phyloP scores from a whole-genome alignment of 2,888 invertebrate species.

The Colletes collaris region DNA sequence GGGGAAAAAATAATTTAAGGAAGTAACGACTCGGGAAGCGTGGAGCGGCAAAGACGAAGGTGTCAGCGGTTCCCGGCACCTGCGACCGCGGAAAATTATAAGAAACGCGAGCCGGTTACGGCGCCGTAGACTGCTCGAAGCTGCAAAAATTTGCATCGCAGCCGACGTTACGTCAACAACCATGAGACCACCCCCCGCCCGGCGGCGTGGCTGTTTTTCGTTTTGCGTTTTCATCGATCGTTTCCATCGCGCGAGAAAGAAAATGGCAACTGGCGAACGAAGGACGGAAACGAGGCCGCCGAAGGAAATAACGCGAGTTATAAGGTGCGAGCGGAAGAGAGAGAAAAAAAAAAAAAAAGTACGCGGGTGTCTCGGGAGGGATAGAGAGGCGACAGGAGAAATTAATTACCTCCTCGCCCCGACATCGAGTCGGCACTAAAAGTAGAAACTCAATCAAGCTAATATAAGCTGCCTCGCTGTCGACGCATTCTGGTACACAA shows the following conservation, averaged over 20 bases:
- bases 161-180: constrained; percentile 19
- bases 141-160: constrained; percentile 16
- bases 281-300: background rate
- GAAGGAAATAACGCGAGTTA: constrained; percentile 30
- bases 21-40: background rate
- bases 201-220: background rate
- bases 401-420: constrained; percentile 51
- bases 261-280: background rate
- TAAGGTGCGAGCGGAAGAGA: constrained; percentile 1
- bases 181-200: background rate
- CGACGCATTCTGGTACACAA: constrained; percentile 16
- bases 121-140: background rate
- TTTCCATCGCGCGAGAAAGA: background rate
- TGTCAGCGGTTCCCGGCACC: constrained; percentile 8
- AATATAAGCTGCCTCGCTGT: constrained; percentile 29
- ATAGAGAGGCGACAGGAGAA: constrained; percentile 18
- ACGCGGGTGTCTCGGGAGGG: background rate
- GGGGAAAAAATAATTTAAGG: background rate
- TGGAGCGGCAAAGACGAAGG: background rate
- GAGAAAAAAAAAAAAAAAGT: constrained; percentile 8
- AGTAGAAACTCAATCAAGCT: constrained; percentile 52
- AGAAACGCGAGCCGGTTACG: background rate
- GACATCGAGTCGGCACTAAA: constrained; percentile 27
- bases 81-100: constrained; percentile 7
- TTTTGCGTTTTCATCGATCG: constrained; percentile 11